Base-by-base conservation (phyloP, 2,113 vertebrate species). In the Ceyx cyanopectus region DNA sequence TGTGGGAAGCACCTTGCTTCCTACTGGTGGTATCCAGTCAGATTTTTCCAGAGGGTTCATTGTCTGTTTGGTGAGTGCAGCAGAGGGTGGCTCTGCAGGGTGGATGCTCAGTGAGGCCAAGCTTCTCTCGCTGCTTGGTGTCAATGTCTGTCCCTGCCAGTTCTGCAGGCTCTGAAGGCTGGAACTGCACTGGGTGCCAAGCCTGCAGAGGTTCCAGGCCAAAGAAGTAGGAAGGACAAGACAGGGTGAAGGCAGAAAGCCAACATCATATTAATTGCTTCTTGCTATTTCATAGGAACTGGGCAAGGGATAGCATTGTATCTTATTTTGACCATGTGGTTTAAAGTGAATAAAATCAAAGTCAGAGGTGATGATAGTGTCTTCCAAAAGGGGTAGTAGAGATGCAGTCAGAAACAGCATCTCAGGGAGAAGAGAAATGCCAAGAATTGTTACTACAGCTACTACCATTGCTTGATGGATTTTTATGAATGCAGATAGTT, bases 401-500 rank as follows among this genome's bases (percentile, higher is more conserved):
- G n/a, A 40, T 43, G 30, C 23, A 69, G 60, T 26, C 18, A 37
- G 69, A 87, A 95, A n/a, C 29, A 91, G 30, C n/a, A 65, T 67
- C 67, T 74, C 60, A n/a, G 27, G 32, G 61, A 63, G 63, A 86
- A 79, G 45, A 93, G 68, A 87, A 78, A 70, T 76, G 60, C 40
- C n/a, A 57, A 53, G 23, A 93, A 60, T 74, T 95, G 50, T 76
- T 92, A 22, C 32, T 58, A 60, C 81, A 91, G 88, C 88, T 94
- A 69, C 63, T 86, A 89, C 12, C 66, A 70, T 48, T 74, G 66
- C 61, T 86, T 78, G 48, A 57, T 87, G 41, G 8, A 3, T 74
- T 95, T 93, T 95, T 90, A 72, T 90, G 68, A 87, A 83, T 27
- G 91, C 89, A 81, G 40, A 87, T 66, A 93, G 93, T 68, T 85